Evolutionary conservation across 2,888 invertebrate species (phyloP).

Genomic region (Ornithoptera priamus): DNA sequence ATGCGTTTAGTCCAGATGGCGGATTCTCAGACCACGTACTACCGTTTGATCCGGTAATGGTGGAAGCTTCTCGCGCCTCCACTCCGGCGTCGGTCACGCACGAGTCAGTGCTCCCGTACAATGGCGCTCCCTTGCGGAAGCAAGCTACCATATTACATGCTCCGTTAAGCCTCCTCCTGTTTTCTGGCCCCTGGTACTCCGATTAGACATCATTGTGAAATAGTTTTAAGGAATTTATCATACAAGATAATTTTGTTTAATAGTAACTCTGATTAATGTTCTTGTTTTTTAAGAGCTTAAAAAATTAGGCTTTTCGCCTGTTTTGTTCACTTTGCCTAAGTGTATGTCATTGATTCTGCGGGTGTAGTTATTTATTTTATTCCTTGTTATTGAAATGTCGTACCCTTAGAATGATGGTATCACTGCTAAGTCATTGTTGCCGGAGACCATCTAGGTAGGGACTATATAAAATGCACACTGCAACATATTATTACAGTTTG

Average conservation of each 20-base stretch:
- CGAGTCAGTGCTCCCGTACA: constrained; percentile 43
- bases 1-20: constrained; percentile 6
- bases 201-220: not conserved
- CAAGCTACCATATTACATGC: constrained; percentile 59
- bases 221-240: not conserved
- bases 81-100: constrained; percentile 50
- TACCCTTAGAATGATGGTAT: too few relatives aligned
- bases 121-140: constrained; percentile 71
- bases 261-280: not conserved
- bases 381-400: too few relatives aligned
- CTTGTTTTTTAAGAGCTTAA: too few relatives aligned
- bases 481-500: too few relatives aligned
- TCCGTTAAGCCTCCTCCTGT: constrained; percentile 47
- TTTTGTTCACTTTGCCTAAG: too few relatives aligned
- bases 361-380: too few relatives aligned
- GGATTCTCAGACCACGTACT: constrained; percentile 14
- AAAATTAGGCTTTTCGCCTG: too few relatives aligned
- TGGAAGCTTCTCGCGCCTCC: constrained; percentile 31
- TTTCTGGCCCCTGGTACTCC: constrained; percentile 42
- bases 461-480: too few relatives aligned
- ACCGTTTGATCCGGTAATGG: constrained; percentile 16
- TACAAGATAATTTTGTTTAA: not conserved
- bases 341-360: too few relatives aligned
- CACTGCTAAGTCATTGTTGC: too few relatives aligned
- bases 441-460: too few relatives aligned